These are phyloP conservation scores for western clawed frog (Xenopus tropicalis) DNA, from an alignment of 2,113 vertebrate species.

Conservation along the genomic window DNA sequence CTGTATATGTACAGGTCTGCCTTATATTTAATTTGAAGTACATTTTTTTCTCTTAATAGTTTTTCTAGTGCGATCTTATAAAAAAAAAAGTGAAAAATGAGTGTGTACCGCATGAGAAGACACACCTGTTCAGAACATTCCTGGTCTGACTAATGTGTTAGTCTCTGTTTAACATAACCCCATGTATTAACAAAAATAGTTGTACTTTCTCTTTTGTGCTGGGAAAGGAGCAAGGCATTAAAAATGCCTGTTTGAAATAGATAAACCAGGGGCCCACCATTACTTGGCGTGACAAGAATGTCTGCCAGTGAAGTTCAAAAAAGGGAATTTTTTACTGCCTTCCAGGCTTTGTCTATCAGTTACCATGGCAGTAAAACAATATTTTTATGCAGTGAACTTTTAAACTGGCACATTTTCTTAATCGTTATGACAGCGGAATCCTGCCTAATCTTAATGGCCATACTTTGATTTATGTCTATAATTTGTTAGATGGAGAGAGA, in stretches of 20 bases:
- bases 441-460: background rate
- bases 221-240: too few relatives aligned
- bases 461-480: background rate
- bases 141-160: too few relatives aligned
- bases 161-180: background rate
- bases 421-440: background rate
- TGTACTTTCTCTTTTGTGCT: background rate
- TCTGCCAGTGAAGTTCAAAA: background rate
- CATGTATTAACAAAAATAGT: background rate
- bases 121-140: too few relatives aligned
- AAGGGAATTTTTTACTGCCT: background rate
- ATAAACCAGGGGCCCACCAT: background rate
- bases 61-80: too few relatives aligned
- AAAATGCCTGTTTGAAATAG: background rate
- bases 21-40: too few relatives aligned
- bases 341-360: background rate
- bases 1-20: too few relatives aligned
- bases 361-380: conserved; percentile 21
- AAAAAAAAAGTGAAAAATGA: too few relatives aligned
- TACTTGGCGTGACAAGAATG: background rate
- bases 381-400: conserved; percentile 20
- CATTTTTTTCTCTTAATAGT: too few relatives aligned
- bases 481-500: too few relatives aligned
- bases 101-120: too few relatives aligned
- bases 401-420: conserved; percentile 16